Conservation (phyloP, 2,888 invertebrate genomes). For the Caenorhabditis macrosperma region DNA sequence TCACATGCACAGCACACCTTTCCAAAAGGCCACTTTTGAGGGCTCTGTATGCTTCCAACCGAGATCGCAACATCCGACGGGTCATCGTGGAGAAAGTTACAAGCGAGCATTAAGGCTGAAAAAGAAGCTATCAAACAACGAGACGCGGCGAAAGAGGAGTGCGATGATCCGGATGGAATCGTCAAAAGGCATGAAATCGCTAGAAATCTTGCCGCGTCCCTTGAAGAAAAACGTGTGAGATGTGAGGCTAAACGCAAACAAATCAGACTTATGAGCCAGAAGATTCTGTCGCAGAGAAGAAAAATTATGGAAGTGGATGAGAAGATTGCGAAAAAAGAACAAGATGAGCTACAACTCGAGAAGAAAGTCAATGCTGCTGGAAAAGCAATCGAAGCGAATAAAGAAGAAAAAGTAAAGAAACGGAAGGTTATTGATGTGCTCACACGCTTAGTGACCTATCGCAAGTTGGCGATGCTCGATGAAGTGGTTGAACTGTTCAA, state of each 20-base stretch:
- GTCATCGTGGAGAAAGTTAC: slow-evolving; percentile 9
- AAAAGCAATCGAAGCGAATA: neutral
- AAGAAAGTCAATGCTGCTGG: neutral
- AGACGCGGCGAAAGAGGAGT: neutral
- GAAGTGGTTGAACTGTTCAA: slow-evolving; percentile 17
- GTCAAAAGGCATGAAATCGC: neutral
- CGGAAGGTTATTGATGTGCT: neutral
- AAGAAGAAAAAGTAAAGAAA: neutral
- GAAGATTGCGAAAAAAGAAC: neutral
- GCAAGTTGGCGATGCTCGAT: slow-evolving; percentile 14
- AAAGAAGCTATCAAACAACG: neutral
- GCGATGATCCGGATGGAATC: neutral
- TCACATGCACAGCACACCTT: neutral
- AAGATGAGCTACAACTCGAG: neutral
- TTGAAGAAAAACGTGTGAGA: slow-evolving; percentile 2
- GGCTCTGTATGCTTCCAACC: slow-evolving; percentile 19
- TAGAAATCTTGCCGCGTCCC: neutral
- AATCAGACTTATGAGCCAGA: slow-evolving; percentile 1
- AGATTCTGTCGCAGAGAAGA: neutral
- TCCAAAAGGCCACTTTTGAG: neutral
- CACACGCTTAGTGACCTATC: neutral
- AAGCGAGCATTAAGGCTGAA: slow-evolving; percentile 1
- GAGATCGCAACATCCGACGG: neutral
- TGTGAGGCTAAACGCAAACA: neutral
- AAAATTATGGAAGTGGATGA: slow-evolving; percentile 9